Base-by-base conservation (phyloP, 1,140 invertebrate species). In the Camponotus vicinus region DNA sequence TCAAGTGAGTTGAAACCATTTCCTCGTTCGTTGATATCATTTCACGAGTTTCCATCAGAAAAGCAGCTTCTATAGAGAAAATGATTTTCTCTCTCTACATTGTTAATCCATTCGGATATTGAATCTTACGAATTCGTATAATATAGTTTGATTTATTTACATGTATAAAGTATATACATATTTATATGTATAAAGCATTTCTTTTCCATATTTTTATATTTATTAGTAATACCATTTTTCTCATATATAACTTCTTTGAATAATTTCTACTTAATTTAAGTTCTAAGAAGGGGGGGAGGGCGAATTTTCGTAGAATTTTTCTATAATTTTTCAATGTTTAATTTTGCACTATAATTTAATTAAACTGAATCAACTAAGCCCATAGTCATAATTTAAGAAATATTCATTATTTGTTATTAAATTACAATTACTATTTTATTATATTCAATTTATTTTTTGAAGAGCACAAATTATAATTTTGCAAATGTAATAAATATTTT, bases 1-100 rank as follows among this genome's bases (percentile, higher is more conserved):
- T 83, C 79, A 83, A 83, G 55, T 83, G 79, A 83, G 69, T 73
- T 75, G 69, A 75, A 83, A 83, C 69, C 79, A 83, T 83, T 83
- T 83, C 55, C 67, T 83, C 79, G 69, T 71, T 73, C 79, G 69
- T 80, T 80, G 78, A 80, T 83, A 83, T 61, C 69, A 73, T 83
- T 61, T 73, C 69, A 45, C 79, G 27, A 59, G 67, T 71, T 77
- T 21, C 55, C 15, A 37, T 55, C 55, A 45, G 66, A 71, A 15
- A 42, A 83, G 55, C 55, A 49, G 55, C 55, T 82, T 21, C 79
- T 71, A 42, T 40, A 61, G 52, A 21, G 79, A 73, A 49, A 80
- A 73, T 83, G 40, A 83, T 45, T 83, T 37, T 61, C 52, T 69
- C 69, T 75, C 55, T 61, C 69, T 49, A 21, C 40, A 21, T 80